Conservation (phyloP, 2,113 vertebrate species). For the Heloderma charlesbogerti region DNA sequence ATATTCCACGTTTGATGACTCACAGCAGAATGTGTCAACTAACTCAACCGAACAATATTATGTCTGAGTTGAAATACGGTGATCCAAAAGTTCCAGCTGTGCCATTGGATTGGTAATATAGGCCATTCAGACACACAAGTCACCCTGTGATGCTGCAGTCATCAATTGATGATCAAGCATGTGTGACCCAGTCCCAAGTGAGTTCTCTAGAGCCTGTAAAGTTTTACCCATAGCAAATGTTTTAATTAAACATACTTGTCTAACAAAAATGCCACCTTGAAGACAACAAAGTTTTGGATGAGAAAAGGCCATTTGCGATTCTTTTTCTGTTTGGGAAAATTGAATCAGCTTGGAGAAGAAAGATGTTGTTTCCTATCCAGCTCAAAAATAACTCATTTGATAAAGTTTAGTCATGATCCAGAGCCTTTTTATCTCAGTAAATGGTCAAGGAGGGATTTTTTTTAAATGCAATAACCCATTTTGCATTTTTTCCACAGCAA, state of each 20-base stretch:
- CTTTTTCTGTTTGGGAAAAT: not conserved
- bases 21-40: not conserved
- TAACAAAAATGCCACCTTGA: not conserved
- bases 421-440: not conserved
- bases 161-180: not conserved
- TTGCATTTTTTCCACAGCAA: not conserved
- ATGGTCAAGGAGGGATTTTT: not conserved
- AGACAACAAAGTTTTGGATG: not conserved
- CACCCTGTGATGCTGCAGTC: not conserved
- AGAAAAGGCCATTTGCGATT: not conserved
- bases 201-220: not conserved
- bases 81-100: not conserved
- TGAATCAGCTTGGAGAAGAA: not conserved
- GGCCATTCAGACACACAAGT: not conserved
- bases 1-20: not conserved
- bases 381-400: not conserved
- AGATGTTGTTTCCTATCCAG: not conserved
- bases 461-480: not conserved
- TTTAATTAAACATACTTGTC: not conserved
- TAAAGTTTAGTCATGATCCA: not conserved
- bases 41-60: not conserved
- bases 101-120: not conserved
- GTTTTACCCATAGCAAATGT: not conserved
- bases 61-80: not conserved
- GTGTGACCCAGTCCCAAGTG: not conserved